Evolutionary conservation across 2,113 vertebrate species (phyloP), one percentile per base, ranked within the genome.

Genomic region (Synodontis membranacea): DNA sequence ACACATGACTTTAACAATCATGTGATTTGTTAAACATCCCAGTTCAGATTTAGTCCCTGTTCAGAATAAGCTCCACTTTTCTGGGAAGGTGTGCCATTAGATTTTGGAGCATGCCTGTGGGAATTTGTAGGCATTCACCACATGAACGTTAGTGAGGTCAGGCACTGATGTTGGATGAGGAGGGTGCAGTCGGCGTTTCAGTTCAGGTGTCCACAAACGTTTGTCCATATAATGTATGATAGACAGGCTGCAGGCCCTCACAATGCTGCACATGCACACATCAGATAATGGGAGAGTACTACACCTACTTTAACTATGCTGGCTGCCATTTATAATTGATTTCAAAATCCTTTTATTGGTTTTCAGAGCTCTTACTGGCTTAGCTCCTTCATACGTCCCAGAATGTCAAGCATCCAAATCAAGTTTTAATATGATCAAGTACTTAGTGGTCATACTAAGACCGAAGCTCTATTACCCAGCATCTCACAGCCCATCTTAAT

Each of bases 311-410:
- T 28, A 46, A 74, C 42, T 74, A 14, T 28, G 60, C 56, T 39
- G 37, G 37, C 37, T 60, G 58, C 25, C 58, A 64, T 82, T 82
- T 64, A 82, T 82, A 82, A 34, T 64, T 82, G 80, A 82, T 82
- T 82, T 82, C 7, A 42, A 62, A 62, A 82, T 46, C 12, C 56
- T 62, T 82, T 82, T 62, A 44, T 46, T 82, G 80, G 39, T 82
- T 82, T 82, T 82, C 39, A 82, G 21, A 62, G 80, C 56, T 15
- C 54, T 82, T 82, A 62, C 56, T 62, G 39, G 39, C 39, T 82
- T 82, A 62, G 1, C 28, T 31, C 37, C 54, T n/a, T 15, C 23
- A 17, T 44, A 62, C 25, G 19, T 82, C 80, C 39, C 80, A 60
- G 79, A 81, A 28, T 58, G 54, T 34, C 34, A 58, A 44, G 79